phyloP scores from a whole-genome alignment of 2,797 vertebrate species.

The Cossypha polioptera region DNA sequence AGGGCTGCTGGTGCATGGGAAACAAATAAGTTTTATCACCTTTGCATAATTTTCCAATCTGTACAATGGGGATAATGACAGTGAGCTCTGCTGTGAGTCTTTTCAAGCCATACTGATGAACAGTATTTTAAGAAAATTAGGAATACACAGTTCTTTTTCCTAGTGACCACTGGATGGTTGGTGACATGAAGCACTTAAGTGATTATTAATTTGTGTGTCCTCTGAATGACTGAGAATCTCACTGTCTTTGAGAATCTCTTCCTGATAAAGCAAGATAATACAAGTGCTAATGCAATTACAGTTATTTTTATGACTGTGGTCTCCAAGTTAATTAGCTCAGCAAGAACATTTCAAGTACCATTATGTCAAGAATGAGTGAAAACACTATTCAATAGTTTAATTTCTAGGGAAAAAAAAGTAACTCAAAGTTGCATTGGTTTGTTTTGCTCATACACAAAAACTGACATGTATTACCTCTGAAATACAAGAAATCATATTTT shows the following conservation, averaged over 20 bases:
- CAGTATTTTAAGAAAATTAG: not conserved
- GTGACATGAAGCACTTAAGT: not conserved
- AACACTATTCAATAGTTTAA: slow-evolving; percentile 8
- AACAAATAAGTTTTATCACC: slow-evolving; percentile 10
- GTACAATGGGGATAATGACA: not conserved
- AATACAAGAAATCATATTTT: not conserved
- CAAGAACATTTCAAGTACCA: slow-evolving; percentile 50
- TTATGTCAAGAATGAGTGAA: slow-evolving; percentile 43
- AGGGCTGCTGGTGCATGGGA: not conserved
- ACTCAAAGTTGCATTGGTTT: not conserved
- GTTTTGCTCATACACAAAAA: not conserved
- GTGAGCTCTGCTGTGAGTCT: not conserved
- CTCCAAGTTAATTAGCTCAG: slow-evolving; percentile 42
- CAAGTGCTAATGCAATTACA: slow-evolving; percentile 37
- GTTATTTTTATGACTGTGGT: slow-evolving; percentile 36
- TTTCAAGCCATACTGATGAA: not conserved
- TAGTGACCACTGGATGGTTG: not conserved
- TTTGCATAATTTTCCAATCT: slow-evolving; percentile 13
- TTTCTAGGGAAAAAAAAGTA: not conserved
- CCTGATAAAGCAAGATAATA: slow-evolving; percentile 29
- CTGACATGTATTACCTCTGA: not conserved
- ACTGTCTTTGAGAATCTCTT: slow-evolving; percentile 2
- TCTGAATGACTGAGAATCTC: not conserved
- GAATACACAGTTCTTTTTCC: not conserved
- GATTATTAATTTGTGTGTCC: not conserved